Conservation (phyloP, 2,797 vertebrate species). For the Adrianichthys oophorus region DNA sequence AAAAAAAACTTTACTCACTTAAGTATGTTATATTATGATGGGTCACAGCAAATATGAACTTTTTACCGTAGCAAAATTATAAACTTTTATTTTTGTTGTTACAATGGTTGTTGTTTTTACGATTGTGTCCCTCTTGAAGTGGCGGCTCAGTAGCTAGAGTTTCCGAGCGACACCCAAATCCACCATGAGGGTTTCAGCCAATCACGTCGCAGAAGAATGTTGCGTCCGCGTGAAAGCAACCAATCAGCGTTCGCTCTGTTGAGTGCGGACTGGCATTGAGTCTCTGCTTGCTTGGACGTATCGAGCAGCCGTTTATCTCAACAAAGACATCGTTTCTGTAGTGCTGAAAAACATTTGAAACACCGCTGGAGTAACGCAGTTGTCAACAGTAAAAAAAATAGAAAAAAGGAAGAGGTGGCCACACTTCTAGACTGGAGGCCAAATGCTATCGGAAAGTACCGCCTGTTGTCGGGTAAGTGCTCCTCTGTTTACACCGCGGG, state of each 20-base stretch:
- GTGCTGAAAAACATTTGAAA: constrained; percentile 28
- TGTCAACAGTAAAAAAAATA: neutral
- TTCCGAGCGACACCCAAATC: constrained; percentile 8
- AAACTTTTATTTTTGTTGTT: no score
- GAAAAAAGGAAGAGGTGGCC: neutral
- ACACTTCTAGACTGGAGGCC: neutral
- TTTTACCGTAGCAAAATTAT: no score
- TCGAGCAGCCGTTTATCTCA: constrained; percentile 42
- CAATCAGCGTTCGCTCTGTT: constrained; percentile 53
- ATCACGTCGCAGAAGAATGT: constrained; percentile 26
- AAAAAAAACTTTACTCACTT: no score
- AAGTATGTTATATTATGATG: no score
- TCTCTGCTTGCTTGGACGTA: constrained; percentile 17
- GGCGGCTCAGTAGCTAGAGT: neutral
- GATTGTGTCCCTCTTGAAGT: no score
- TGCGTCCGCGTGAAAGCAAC: constrained; percentile 34
- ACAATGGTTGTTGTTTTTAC: no score
- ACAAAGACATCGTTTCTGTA: constrained; percentile 60
- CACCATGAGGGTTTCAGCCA: constrained; percentile 31
- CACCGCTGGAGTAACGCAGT: constrained; percentile 27
- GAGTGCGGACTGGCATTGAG: constrained; percentile 42
- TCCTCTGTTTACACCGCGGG: constrained; percentile 51
- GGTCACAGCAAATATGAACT: no score
- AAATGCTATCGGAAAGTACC: constrained; percentile 17
- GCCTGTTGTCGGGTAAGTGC: constrained; percentile 61